A percentile compares a stretch with the other conserved stretches of the same genome.
These are phyloP conservation scores for Cheilosia scutellata DNA, from an alignment of 2,888 invertebrate genomes.

Conservation along the genomic window DNA sequence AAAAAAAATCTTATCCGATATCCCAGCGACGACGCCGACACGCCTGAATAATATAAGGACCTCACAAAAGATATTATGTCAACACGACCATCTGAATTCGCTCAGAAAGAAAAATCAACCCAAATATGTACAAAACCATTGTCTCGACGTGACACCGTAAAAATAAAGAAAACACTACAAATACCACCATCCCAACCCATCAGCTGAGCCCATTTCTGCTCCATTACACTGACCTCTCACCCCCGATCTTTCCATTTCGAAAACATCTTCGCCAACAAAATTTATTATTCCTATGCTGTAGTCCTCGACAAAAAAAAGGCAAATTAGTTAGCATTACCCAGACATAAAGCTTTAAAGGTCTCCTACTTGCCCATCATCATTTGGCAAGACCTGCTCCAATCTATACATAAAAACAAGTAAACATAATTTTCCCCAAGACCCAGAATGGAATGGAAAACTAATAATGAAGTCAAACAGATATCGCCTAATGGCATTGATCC, in stretches of 20 bases:
- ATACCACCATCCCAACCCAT: conserved; percentile 8
- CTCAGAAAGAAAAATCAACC: neutral
- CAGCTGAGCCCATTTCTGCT: conserved; percentile 11
- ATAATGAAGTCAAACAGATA: conserved; percentile 54
- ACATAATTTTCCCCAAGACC: conserved; percentile 13
- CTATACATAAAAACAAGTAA: conserved; percentile 21
- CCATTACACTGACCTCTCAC: conserved; percentile 3
- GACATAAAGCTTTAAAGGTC: conserved; percentile 37
- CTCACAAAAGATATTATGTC: too few species aligned
- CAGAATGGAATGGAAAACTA: conserved; percentile 24
- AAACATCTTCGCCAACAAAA: conserved; percentile 35
- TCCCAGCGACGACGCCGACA: too few species aligned
- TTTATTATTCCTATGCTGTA: conserved; percentile 43
- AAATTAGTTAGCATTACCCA: conserved; percentile 53
- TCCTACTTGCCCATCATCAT: neutral
- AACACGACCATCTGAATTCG: too few species aligned
- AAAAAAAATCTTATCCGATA: too few species aligned
- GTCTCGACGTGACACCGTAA: neutral
- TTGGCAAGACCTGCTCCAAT: neutral
- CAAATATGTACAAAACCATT: neutral
- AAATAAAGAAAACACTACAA: neutral
- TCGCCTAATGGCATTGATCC: conserved; percentile 48
- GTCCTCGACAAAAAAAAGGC: conserved; percentile 26
- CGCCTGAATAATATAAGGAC: too few species aligned
- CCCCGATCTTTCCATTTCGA: neutral